Base-by-base conservation (phyloP, 2,113 vertebrate genomes). In the Cephalopholis sonnerati region DNA sequence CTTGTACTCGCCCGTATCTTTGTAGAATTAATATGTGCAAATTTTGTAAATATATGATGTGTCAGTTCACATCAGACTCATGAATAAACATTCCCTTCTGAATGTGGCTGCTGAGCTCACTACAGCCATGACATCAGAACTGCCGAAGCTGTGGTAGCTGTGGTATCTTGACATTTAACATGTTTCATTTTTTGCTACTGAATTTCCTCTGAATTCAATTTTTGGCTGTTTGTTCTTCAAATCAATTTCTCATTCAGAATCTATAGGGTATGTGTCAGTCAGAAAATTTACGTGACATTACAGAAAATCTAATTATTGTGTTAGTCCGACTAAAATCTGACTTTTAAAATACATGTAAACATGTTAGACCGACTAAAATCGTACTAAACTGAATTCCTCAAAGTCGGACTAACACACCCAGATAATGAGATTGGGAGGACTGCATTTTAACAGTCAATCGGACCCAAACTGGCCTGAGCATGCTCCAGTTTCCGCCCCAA, bases 1-100 rank as follows among this genome's bases (percentile, higher is more conserved):
- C 48, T 3, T 17, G 16, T 16, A 17, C 16, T 50, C 13, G 16
- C 17, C 16, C 41, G 8, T 12, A 12, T 44, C 16, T 5, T 50
- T 16, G 16, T 18, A 17, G 48, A 4, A 50, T 50, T 17, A 50
- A 24, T 41, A 13, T 25, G 12, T 55, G 5, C 39, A 36, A n/a
- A 69, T 51, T 46, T 66, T 36, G 54, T 22, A 64, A 82, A 70
- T 71, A 78, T 61, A 81, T 70, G 0, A 61, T 62, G 53, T 65
- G 57, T 59, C 5, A 62, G 9, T 50, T 72, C 50, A 46, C 48
- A 68, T 67, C 41, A 39, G 73, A 59, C 32, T 59, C 18, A 3
- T 55, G 24, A 85, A 61, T 66, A 71, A 71, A 61, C 29, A 85
- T 13, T 29, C 17, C 13, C 11, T 32, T 74, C 50, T 50, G 63